Evolutionary conservation across 1,140 invertebrate species (phyloP), one percentile per base, ranked within the genome.

Genomic region (Drosophila ambigua): DNA sequence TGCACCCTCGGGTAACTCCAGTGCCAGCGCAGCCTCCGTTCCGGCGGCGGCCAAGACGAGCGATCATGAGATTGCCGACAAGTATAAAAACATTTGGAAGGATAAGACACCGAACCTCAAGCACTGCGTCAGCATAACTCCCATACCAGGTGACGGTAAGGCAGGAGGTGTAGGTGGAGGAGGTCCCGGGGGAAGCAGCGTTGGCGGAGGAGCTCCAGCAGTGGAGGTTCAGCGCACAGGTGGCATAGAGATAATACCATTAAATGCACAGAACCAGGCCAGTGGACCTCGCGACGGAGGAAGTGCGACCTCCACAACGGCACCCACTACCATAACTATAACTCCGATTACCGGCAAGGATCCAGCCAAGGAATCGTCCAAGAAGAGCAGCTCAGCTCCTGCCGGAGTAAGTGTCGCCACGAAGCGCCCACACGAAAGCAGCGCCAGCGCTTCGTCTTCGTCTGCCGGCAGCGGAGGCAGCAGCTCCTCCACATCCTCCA

Each of bases 301-400:
- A 7, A n/a, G 61, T 7, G 31, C 55, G 13, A 44, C 52, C 5
- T 45, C 83, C 3, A 77, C 46, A 46, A 61, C 76, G 2, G 61
- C 80, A 46, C 51, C 81, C 5, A 77, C 84, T 0, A 91, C 94
- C 4, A 96, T 97, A 16, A 97, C 97, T 0, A 97, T 98, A 44
- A 97, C 96, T 0, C 96, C 96, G 4, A 96, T 96, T 11, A 93
- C 94, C 1, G 93, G 83, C 2, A 64, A 53, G 28, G 60, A 77
- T 28, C 20, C 31, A 2, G 28, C 41, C 20, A 84, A 79, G 26
- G 72, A 84, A 8, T 26, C 55, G 2, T 45, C 57, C 0, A 88
- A 81, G n/a, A 75, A 75, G 64, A 89, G 41, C 41, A 60, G 44
- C 53, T 72, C 62, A 59, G 49, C 58, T 3, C 31, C 15, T 16